Conservation (phyloP, 2,797 vertebrate species). For the Epinephelus awoara region DNA sequence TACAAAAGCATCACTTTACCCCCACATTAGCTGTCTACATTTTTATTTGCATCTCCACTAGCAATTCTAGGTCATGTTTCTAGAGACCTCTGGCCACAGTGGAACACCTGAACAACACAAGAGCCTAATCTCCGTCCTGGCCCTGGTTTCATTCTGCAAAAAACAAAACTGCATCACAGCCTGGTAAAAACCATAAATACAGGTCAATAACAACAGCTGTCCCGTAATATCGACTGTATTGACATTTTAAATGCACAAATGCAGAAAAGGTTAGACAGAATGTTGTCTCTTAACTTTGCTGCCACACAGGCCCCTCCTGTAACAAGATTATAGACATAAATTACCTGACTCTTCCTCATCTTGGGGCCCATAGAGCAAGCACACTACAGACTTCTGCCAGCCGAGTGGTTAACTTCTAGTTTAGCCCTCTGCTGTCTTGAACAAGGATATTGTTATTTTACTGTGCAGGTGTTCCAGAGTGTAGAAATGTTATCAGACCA, state of each 20-base stretch:
- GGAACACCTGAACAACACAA: slow-evolving; percentile 6
- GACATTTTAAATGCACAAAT: neutral
- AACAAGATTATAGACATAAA: neutral
- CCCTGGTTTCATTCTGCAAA: neutral
- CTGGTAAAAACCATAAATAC: neutral
- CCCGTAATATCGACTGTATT: neutral
- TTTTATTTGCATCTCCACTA: neutral
- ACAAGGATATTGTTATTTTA: too few relatives aligned
- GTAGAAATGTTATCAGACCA: too few relatives aligned
- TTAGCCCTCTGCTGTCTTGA: too few relatives aligned
- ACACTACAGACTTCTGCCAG: too few relatives aligned
- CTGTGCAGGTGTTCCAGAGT: too few relatives aligned
- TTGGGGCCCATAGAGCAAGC: too few relatives aligned
- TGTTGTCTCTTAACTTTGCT: neutral
- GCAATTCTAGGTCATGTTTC: neutral
- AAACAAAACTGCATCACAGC: neutral
- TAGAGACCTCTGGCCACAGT: neutral
- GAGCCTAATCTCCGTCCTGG: neutral
- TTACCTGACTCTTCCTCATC: too few relatives aligned
- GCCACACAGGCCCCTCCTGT: neutral
- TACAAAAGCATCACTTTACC: neutral
- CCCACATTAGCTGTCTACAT: neutral
- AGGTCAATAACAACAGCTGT: neutral
- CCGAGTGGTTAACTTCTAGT: too few relatives aligned
- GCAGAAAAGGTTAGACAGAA: neutral